Conservation (phyloP, 2,113 vertebrate genomes). For the Pseudopodoces humilis region DNA sequence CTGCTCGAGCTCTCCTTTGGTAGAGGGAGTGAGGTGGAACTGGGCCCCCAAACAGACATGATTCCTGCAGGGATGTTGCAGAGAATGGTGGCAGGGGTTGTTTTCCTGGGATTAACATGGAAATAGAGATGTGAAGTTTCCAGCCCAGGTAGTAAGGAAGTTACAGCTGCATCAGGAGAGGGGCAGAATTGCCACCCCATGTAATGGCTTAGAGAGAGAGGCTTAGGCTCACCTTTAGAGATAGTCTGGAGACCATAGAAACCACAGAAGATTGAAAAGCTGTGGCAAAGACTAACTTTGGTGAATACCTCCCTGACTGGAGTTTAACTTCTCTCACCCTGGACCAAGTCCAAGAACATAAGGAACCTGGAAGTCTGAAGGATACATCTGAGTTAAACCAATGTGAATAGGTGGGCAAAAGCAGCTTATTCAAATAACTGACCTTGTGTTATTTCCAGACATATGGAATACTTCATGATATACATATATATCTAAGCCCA, state of each 20-base stretch:
- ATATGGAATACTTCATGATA: not conserved
- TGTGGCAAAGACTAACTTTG: not conserved
- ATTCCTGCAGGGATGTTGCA: not conserved
- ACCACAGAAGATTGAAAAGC: not conserved
- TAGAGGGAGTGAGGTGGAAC: not conserved
- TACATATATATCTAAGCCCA: not conserved
- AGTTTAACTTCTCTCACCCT: not conserved
- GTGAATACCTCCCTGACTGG: not conserved
- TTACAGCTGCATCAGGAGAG: not conserved
- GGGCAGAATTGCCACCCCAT: not conserved
- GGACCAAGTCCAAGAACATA: not conserved
- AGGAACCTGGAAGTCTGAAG: constrained; percentile 13
- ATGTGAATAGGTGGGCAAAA: not conserved
- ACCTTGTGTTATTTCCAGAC: not conserved
- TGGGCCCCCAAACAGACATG: not conserved
- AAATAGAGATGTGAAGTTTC: not conserved
- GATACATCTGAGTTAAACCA: not conserved
- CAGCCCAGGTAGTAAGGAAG: not conserved
- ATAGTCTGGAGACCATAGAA: not conserved
- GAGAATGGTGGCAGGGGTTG: not conserved
- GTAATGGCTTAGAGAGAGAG: not conserved
- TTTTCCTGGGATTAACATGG: not conserved
- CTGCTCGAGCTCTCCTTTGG: not conserved
- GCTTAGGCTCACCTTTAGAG: not conserved
- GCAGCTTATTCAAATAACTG: not conserved